These are phyloP conservation scores for Tachyglossus aculeatus DNA, from an alignment of 2,797 vertebrate species.

Conservation along the genomic window DNA sequence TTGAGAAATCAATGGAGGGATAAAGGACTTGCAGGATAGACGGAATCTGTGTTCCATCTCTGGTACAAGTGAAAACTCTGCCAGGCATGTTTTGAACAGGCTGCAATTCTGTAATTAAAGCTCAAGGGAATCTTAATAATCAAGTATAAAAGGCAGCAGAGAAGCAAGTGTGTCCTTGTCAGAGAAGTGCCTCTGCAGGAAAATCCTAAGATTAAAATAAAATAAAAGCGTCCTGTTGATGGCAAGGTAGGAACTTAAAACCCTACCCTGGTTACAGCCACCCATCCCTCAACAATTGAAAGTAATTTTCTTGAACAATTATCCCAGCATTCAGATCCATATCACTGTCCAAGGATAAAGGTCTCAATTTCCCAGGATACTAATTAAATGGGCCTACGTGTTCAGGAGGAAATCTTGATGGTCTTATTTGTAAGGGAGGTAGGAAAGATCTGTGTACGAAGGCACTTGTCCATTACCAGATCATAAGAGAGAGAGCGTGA, in stretches of 20 bases:
- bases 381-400: not conserved
- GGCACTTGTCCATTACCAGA: not conserved
- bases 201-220: constrained; percentile 22
- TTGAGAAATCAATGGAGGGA: constrained; percentile 65
- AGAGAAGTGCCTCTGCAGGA: constrained; percentile 55
- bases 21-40: constrained; percentile 49
- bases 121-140: constrained; percentile 74
- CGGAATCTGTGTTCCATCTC: constrained; percentile 59
- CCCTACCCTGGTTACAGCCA: not conserved
- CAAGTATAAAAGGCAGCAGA: constrained; percentile 58
- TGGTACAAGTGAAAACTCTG: constrained; percentile 60
- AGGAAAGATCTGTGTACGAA: not conserved
- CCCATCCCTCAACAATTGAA: not conserved
- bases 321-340: not conserved
- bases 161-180: constrained; percentile 65
- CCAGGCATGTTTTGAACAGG: constrained; percentile 65
- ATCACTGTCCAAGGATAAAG: not conserved
- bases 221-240: not conserved
- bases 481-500: not conserved
- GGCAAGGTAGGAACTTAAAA: not conserved
- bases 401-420: not conserved
- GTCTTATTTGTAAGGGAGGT: not conserved
- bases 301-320: not conserved
- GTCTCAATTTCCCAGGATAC: not conserved
- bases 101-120: constrained; percentile 79